Evolutionary conservation across 2,888 invertebrate species (phyloP), one percentile per base, ranked within the genome.

Genomic region (Mythimna loreyi): DNA sequence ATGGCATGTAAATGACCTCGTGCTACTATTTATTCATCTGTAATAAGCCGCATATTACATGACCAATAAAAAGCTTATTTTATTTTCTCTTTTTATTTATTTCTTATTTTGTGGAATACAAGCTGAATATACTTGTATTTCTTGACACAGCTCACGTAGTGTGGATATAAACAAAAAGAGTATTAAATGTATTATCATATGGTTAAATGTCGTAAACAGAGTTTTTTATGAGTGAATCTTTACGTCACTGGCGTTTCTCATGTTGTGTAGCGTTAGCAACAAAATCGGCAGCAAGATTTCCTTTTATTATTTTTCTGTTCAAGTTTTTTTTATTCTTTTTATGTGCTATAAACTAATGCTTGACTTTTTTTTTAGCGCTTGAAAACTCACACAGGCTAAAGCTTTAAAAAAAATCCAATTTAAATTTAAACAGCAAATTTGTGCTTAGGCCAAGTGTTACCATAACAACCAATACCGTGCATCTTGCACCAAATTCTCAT

Each of bases 161-260:
- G 5, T 1, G 16, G 52, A 75, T 63, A 72, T 83, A 78, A 83
- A 83, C 72, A 68, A 53, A 70, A 65, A 25, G n/a, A 61, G 25
- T 64, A 82, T 78, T 71, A 78, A 74, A 80, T 66, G 53, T 74
- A 81, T 72, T 75, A 73, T 72, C 75, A 82, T 82, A 75, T 28
- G 75, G 71, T 83, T 68, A 70, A 78, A 76, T 62, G 77, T 70
- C 83, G 64, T 87, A 87, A 85, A 86, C 21, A 62, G 11, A 67
- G 62, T 9, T 72, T 85, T 87, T 87, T 87, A 87, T 76, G 83
- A 76, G 72, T 80, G 72, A 85, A 70, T 72, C 82, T 84, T 86
- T 86, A 85, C 82, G 78, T 72, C 72, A 55, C 68, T 73, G 66
- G 23, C 70, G 65, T 82, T 79, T 76, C 80, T 70, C 79, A 74